These are phyloP conservation scores for Acromyrmex echinatior DNA, from an alignment of 1,140 invertebrate genomes.

Conservation along the genomic window DNA sequence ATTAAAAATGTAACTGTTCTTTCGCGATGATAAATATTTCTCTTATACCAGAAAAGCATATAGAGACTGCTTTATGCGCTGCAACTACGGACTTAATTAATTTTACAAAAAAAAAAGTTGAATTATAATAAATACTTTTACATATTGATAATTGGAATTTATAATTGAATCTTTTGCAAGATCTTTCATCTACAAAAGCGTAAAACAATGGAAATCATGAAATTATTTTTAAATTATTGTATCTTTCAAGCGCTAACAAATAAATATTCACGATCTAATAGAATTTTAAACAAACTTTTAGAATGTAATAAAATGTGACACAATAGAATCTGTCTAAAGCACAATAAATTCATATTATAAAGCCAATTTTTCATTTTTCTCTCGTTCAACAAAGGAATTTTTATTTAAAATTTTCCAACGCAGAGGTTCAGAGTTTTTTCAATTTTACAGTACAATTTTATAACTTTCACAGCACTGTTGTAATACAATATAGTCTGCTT, in stretches of 20 bases:
- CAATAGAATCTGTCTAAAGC: not conserved
- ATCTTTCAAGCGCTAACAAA: not conserved
- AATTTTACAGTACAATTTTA: not conserved
- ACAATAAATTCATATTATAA: conserved; percentile 17
- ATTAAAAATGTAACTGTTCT: conserved; percentile 41
- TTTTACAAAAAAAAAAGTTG: conserved; percentile 4
- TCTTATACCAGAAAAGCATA: not conserved
- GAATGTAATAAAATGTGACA: not conserved
- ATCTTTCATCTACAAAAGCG: not conserved
- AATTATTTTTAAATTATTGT: not conserved
- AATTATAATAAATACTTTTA: conserved; percentile 17
- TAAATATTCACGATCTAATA: not conserved
- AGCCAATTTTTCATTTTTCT: conserved; percentile 27
- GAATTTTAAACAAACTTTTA: not conserved
- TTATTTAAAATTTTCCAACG: conserved; percentile 1
- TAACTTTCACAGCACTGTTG: conserved; percentile 9
- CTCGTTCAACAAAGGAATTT: not conserved
- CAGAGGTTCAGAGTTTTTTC: not conserved
- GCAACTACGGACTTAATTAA: conserved; percentile 49
- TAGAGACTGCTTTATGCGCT: not conserved
- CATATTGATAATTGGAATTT: not conserved
- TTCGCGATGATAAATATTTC: conserved; percentile 36
- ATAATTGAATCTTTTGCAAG: conserved; percentile 30
- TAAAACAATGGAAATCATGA: not conserved
- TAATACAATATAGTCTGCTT: conserved; percentile 1